Percentiles rank a stretch among this genome's conserved stretches.
phyloP scores from a whole-genome alignment of 2,113 vertebrate genomes.

The Notothenia rossii region DNA sequence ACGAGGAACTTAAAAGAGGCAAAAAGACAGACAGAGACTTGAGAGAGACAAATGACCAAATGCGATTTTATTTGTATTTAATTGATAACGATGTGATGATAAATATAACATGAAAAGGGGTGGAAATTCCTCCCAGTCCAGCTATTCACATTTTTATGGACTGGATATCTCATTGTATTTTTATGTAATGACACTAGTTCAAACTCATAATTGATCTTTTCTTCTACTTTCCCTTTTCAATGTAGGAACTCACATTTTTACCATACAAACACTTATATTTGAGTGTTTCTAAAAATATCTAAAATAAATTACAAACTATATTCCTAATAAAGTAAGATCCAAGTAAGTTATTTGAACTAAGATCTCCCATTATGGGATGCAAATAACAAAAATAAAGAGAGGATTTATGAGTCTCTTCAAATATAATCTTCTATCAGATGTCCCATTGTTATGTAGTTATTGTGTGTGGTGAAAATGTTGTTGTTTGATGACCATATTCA shows the following conservation, averaged over 20 bases:
- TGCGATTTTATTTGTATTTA: background rate
- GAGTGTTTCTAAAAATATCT: no score
- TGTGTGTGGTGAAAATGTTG: background rate
- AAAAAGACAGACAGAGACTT: background rate
- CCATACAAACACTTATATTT: background rate
- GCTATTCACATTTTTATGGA: background rate
- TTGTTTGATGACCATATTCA: background rate
- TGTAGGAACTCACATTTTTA: background rate
- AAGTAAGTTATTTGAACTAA: background rate
- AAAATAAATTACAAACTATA: background rate
- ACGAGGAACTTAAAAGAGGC: constrained; percentile 17
- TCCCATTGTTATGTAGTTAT: background rate
- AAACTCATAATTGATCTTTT: no score
- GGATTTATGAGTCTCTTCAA: background rate
- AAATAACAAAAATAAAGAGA: background rate
- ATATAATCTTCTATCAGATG: background rate
- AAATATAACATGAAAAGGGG: background rate
- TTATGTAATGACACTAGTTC: no score
- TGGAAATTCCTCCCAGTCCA: background rate
- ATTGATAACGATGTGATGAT: background rate
- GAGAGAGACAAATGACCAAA: background rate
- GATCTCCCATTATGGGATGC: background rate
- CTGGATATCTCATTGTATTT: background rate
- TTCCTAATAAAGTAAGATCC: background rate
- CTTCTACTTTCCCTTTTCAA: background rate